These are phyloP conservation scores for Tetrax tetrax DNA, from an alignment of 2,113 vertebrate species.

Conservation along the genomic window DNA sequence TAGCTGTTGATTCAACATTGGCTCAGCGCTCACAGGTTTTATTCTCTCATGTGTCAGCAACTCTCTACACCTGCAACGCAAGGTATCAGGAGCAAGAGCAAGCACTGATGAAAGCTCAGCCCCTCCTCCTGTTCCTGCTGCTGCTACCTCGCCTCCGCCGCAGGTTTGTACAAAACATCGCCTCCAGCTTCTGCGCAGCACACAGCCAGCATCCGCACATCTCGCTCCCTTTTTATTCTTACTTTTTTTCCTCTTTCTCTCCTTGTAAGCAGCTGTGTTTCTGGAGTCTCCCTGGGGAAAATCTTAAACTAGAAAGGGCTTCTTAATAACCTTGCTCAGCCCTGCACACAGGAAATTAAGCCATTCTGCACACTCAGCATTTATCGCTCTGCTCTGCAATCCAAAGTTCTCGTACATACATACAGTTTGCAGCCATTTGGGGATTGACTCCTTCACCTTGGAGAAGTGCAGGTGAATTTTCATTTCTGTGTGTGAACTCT, in stretches of 20 bases:
- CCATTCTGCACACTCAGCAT: slow-evolving; percentile 74
- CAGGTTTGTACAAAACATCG: not conserved
- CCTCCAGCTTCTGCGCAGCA: not conserved
- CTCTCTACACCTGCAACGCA: not conserved
- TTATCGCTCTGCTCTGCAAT: slow-evolving; percentile 33
- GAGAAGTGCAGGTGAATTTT: slow-evolving; percentile 42
- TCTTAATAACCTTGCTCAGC: slow-evolving; percentile 73
- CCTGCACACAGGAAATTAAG: slow-evolving; percentile 67
- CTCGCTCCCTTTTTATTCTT: not conserved
- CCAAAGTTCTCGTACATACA: slow-evolving; percentile 34
- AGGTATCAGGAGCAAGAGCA: not conserved
- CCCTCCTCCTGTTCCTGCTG: not conserved
- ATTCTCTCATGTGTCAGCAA: not conserved
- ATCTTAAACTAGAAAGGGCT: slow-evolving; percentile 65
- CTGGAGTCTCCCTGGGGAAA: slow-evolving; percentile 57
- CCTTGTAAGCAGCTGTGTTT: slow-evolving; percentile 57
- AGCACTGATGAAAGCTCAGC: not conserved
- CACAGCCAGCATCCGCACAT: not conserved
- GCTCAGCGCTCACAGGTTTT: not conserved
- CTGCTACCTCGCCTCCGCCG: not conserved
- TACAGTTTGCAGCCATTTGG: slow-evolving; percentile 5
- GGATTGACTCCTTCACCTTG: slow-evolving; percentile 56
- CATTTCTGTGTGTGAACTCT: slow-evolving; percentile 23
- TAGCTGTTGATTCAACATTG: not conserved
- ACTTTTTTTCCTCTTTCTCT: not conserved